Evolutionary conservation across 1,140 invertebrate species (phyloP).

Genomic region (Gryon sp.): DNA sequence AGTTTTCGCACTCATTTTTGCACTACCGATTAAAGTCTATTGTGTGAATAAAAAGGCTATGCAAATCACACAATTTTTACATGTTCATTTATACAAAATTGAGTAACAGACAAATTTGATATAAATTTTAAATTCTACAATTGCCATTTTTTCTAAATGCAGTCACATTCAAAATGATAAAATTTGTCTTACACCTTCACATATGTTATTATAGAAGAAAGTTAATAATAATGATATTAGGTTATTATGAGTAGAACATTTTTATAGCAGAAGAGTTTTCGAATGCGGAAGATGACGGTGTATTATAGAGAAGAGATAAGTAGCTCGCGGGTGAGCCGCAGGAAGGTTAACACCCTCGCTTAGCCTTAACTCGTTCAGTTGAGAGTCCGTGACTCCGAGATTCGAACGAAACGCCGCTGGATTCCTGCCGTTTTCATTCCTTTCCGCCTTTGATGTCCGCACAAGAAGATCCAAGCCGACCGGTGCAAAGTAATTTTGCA

Average conservation of each 20-base stretch:
- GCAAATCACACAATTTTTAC: too few relatives aligned
- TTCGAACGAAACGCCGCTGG: conserved; percentile 58
- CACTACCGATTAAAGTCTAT: background rate
- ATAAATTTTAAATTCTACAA: too few relatives aligned
- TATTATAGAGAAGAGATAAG: conserved; percentile 64
- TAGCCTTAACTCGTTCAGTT: conserved; percentile 63
- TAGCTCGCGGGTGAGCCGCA: conserved; percentile 63
- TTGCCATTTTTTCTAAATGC: too few relatives aligned
- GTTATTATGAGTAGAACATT: conserved; percentile 23
- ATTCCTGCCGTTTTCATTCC: conserved; percentile 62
- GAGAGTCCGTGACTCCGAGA: conserved; percentile 62
- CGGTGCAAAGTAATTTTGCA: conserved; percentile 18
- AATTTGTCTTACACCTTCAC: too few relatives aligned
- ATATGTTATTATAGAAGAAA: too few relatives aligned
- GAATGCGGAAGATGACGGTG: conserved; percentile 63
- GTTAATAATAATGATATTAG: conserved; percentile 26
- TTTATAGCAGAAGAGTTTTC: conserved; percentile 34
- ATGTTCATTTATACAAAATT: too few relatives aligned
- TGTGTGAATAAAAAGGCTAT: background rate
- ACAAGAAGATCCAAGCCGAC: background rate
- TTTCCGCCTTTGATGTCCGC: conserved; percentile 58
- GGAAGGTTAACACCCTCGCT: conserved; percentile 66
- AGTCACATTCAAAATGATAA: too few relatives aligned
- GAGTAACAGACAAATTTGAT: too few relatives aligned
- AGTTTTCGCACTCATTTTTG: conserved; percentile 30